These are phyloP conservation scores for Bellardia pandia DNA, from an alignment of 2,888 invertebrate species.

Conservation along the genomic window DNA sequence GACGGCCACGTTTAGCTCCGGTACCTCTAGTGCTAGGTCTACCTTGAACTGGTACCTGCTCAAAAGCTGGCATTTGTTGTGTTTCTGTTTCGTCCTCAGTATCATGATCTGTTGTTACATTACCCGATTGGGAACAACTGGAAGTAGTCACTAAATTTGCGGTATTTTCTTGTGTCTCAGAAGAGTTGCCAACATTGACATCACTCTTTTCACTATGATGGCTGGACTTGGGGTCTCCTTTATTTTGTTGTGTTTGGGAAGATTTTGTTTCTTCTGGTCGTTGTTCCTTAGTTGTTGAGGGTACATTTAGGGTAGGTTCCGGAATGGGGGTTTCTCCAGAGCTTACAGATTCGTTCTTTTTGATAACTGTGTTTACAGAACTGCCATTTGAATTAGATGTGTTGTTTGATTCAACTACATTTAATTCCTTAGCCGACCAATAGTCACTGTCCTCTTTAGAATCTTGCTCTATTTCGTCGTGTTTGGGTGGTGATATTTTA, in stretches of 20 bases:
- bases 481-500: conserved; percentile 81
- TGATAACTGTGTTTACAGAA: conserved; percentile 45
- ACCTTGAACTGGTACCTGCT: conserved; percentile 76
- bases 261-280: conserved; percentile 25
- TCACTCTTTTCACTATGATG: conserved; percentile 26
- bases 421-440: conserved; percentile 85
- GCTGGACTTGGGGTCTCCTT: conserved; percentile 28
- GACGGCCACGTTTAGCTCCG: conserved; percentile 79
- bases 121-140: conserved; percentile 40
- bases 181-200: not conserved
- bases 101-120: conserved; percentile 80
- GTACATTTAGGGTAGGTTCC: conserved; percentile 33
- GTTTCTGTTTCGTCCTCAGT: conserved; percentile 83
- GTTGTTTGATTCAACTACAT: conserved; percentile 54
- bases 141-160: not conserved
- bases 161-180: conserved; percentile 35
- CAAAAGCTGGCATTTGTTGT: conserved; percentile 73
- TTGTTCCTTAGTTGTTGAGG: conserved; percentile 45
- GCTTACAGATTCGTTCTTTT: conserved; percentile 51
- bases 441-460: conserved; percentile 90
- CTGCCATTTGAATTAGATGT: conserved; percentile 12
- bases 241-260: conserved; percentile 1
- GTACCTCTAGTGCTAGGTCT: conserved; percentile 78
- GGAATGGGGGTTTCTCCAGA: conserved; percentile 49
- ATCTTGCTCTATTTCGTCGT: conserved; percentile 84